These are phyloP conservation scores for Coptotermes formosanus DNA, from an alignment of 1,140 invertebrate genomes.

Conservation along the genomic window DNA sequence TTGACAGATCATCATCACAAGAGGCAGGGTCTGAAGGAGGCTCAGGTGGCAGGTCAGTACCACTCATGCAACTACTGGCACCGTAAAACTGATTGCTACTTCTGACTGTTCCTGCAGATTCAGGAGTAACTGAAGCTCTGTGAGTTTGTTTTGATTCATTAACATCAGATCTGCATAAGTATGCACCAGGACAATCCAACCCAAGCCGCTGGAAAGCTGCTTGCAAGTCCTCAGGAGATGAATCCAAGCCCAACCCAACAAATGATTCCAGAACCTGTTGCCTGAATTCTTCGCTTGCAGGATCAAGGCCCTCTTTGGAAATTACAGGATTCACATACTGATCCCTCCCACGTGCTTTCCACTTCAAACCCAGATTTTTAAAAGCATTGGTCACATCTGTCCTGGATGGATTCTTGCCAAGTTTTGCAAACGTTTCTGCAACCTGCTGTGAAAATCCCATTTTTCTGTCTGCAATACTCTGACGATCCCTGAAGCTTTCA, in stretches of 20 bases:
- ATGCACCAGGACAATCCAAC: neutral
- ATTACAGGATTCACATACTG: neutral
- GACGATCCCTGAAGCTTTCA: neutral
- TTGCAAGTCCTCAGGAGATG: neutral
- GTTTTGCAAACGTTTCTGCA: constrained; percentile 15
- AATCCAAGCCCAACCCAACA: constrained; percentile 4
- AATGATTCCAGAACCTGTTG: constrained; percentile 3
- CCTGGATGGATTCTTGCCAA: constrained; percentile 3
- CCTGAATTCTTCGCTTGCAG: neutral
- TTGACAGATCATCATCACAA: neutral
- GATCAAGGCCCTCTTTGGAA: neutral
- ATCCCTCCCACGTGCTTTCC: neutral
- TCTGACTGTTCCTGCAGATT: neutral
- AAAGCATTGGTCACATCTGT: constrained; percentile 1
- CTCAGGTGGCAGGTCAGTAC: neutral
- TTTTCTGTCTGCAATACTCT: neutral
- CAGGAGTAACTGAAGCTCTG: neutral
- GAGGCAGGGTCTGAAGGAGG: neutral
- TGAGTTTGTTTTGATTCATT: neutral
- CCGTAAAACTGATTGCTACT: neutral
- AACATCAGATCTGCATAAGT: neutral
- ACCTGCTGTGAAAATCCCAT: neutral
- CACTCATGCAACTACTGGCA: neutral
- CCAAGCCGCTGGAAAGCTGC: neutral
- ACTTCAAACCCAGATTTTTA: constrained; percentile 11